phyloP scores from a whole-genome alignment of 1,140 invertebrate genomes.

The Ceratosolen solmsi region DNA sequence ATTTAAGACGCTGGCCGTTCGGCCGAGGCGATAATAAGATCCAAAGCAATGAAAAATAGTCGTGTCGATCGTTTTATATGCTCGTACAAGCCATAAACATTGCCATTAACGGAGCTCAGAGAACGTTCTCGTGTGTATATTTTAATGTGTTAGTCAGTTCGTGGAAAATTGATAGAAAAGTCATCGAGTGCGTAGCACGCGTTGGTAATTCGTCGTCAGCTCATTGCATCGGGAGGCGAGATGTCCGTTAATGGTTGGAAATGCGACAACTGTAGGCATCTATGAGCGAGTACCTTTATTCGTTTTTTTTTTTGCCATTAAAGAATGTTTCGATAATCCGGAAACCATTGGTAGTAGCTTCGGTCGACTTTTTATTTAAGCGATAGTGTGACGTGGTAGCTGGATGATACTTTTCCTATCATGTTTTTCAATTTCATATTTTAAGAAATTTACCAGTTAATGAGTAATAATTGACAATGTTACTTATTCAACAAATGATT shows the following conservation, averaged over 20 bases:
- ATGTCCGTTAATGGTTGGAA: not conserved
- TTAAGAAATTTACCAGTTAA: too few species aligned
- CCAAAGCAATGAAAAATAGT: not conserved
- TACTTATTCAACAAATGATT: constrained; percentile 18
- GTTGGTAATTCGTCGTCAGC: not conserved
- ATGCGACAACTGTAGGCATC: not conserved
- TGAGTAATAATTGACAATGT: too few species aligned
- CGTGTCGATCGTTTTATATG: not conserved
- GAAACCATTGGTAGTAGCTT: not conserved
- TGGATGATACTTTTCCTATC: not conserved
- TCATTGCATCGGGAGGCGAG: not conserved
- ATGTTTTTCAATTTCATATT: too few species aligned
- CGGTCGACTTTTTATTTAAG: not conserved
- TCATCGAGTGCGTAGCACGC: not conserved
- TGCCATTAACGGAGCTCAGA: not conserved
- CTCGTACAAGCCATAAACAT: not conserved
- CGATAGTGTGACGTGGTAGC: not conserved
- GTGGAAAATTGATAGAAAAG: not conserved
- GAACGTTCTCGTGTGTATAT: too few species aligned
- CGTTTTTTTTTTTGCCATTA: not conserved
- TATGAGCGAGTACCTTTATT: too few species aligned
- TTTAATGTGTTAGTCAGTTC: too few species aligned
- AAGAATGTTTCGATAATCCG: not conserved
- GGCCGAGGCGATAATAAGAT: not conserved
- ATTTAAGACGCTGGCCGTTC: not conserved